Conservation (phyloP, 2,797 vertebrate genomes). For the Holocentrus rufus region DNA sequence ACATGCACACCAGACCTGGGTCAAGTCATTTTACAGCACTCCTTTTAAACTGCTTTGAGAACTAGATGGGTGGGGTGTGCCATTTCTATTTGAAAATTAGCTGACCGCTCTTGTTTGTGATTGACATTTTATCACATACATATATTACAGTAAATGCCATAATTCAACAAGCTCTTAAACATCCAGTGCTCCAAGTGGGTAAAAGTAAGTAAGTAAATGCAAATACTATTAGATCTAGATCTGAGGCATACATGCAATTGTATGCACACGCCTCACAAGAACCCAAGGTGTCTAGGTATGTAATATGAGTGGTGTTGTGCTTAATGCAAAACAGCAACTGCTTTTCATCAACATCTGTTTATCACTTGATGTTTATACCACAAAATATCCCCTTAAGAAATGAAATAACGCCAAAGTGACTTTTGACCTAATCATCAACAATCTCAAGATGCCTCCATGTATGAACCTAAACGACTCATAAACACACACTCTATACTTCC, state of each 20-base stretch:
- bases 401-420: neutral
- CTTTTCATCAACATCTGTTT: neutral
- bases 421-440: neutral
- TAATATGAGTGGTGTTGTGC: neutral
- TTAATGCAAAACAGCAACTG: slow-evolving; percentile 5
- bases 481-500: neutral
- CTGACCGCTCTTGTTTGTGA: neutral
- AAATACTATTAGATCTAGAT: neutral
- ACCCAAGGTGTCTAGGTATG: neutral
- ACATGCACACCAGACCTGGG: neutral
- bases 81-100: neutral
- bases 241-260: neutral
- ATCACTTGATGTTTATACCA: neutral
- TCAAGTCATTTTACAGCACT: neutral
- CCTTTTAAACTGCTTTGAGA: neutral
- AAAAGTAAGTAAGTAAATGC: neutral
- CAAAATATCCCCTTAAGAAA: neutral
- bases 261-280: neutral
- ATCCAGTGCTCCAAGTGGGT: neutral
- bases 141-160: neutral
- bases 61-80: neutral
- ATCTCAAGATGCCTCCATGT: neutral
- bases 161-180: neutral
- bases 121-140: neutral
- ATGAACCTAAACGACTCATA: slow-evolving; percentile 8